A percentile compares a stretch with the other conserved stretches of the same genome.
These are phyloP conservation scores for Panthera leo DNA, from an alignment of 2,113 vertebrate genomes.

Conservation along the genomic window DNA sequence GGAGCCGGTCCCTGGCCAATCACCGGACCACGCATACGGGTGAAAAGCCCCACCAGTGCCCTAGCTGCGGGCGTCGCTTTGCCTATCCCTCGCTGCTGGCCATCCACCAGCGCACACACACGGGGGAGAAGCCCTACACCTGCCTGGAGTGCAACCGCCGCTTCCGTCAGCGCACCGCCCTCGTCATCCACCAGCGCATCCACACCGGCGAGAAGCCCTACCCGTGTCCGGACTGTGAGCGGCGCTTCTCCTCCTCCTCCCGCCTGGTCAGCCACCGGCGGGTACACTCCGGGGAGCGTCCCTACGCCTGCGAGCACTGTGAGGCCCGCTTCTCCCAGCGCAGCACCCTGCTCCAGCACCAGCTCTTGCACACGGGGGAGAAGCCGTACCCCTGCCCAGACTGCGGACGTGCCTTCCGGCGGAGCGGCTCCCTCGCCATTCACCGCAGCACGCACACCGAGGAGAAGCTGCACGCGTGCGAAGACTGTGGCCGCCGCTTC, in stretches of 20 bases:
- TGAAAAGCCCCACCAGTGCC: conserved; percentile 71
- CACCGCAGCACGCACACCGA: conserved; percentile 74
- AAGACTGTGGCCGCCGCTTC: conserved; percentile 79
- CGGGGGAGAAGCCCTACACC: conserved; percentile 76
- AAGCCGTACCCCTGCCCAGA: conserved; percentile 80
- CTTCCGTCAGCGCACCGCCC: conserved; percentile 74
- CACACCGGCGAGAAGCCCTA: conserved; percentile 81
- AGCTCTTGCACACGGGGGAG: conserved; percentile 78
- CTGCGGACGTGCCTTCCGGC: conserved; percentile 80
- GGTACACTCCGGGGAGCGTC: conserved; percentile 75
- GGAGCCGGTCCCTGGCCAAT: conserved; percentile 70
- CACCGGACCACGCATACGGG: conserved; percentile 74
- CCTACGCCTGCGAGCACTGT: conserved; percentile 79
- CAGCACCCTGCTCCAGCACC: conserved; percentile 84
- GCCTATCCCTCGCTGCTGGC: conserved; percentile 74
- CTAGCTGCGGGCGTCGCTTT: conserved; percentile 74
- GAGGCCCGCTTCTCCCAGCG: conserved; percentile 86
- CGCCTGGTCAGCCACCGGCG: conserved; percentile 76
- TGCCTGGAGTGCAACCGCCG: conserved; percentile 73
- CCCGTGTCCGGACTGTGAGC: conserved; percentile 64
- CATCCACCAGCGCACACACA: conserved; percentile 78
- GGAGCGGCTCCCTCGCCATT: conserved; percentile 69
- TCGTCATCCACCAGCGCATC: conserved; percentile 80
- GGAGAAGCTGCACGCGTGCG: conserved; percentile 79
- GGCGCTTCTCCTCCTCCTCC: conserved; percentile 77